Conservation (phyloP, 1,140 invertebrate genomes). For the Wiebesia pumilae region DNA sequence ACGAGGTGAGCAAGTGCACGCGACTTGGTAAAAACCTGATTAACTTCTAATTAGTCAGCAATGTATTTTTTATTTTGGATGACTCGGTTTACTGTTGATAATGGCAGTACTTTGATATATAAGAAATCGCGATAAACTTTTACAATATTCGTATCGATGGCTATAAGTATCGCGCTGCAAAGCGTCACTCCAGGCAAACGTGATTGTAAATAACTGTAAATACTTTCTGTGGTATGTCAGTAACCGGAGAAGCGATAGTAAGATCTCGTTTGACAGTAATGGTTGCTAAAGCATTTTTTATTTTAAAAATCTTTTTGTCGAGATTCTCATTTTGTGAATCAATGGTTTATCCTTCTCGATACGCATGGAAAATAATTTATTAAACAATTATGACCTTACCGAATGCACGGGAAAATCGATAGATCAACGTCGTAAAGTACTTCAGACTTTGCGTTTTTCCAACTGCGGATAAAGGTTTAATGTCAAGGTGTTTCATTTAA, state of each 20-base stretch:
- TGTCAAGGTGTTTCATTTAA: too few relatives aligned
- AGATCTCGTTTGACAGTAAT: neutral
- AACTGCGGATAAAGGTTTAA: too few relatives aligned
- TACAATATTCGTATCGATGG: neutral
- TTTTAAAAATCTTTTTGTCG: neutral
- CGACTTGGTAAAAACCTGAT: neutral
- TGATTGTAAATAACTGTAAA: neutral
- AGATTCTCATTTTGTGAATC: neutral
- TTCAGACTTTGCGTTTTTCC: too few relatives aligned
- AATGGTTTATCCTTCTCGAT: neutral
- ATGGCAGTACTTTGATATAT: neutral
- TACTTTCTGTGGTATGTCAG: neutral
- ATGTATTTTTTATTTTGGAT: neutral
- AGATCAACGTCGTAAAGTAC: neutral
- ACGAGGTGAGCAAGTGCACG: neutral
- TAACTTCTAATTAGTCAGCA: constrained; percentile 1
- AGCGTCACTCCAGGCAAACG: neutral
- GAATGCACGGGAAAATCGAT: neutral
- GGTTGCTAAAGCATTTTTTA: neutral
- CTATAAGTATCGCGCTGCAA: neutral
- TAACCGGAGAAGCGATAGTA: neutral
- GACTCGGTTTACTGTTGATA: neutral
- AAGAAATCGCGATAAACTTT: neutral
- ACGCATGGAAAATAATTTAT: neutral
- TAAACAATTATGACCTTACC: neutral